Base-by-base conservation (phyloP, 2,888 invertebrate species). In the Odiellus spinosus region DNA sequence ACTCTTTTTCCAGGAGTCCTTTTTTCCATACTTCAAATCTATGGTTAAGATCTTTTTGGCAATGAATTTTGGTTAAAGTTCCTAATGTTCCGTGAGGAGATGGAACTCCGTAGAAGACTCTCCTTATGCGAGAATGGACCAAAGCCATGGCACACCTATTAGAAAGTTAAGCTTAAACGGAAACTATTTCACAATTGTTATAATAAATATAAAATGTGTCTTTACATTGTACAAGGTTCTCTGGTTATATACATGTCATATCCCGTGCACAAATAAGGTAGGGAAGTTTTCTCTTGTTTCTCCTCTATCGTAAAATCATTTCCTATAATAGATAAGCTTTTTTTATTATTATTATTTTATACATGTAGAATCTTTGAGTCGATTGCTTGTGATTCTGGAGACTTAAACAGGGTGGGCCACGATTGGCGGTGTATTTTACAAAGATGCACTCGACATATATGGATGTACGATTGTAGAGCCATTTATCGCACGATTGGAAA, bases 121-220 rank as follows among this genome's bases (percentile, higher is more conserved):
- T 72, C 45, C 76, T 76, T 0, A 76, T 78, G 52, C 95, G 71
- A n/a, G 88, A 85, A 65, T 96, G 95, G 0, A 91, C 73, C 46
- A 96, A 68, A 0, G 83, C 93, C 95, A 96, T 96, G 0, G 87
- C 73, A 67, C 96, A 96, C 66, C 66, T 66, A 56, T 8, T n/a
- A 34, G n/a, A 40, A 43, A 40, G 12, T 12, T 8, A 14, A 35
- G 12, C 3, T 11, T 35, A n/a, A 42, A 14, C 6, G 3, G 34
- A 2, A 20, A 42, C 39, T n/a, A 41, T 35, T n/a, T 18, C 10
- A n/a, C 34, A 46, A 14, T 14, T 18, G 15, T 41, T n/a, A 45
- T 6, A 21, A 15, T 14, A 12, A 38, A 38, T 38, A 38, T 14
- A 38, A 38, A n/a, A 18, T 10, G 18, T 38, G 8, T 17, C 18